A percentile compares a stretch with the other conserved stretches of the same genome.
phyloP scores from a whole-genome alignment of 2,113 vertebrate genomes.

The Phycodurus eques region DNA sequence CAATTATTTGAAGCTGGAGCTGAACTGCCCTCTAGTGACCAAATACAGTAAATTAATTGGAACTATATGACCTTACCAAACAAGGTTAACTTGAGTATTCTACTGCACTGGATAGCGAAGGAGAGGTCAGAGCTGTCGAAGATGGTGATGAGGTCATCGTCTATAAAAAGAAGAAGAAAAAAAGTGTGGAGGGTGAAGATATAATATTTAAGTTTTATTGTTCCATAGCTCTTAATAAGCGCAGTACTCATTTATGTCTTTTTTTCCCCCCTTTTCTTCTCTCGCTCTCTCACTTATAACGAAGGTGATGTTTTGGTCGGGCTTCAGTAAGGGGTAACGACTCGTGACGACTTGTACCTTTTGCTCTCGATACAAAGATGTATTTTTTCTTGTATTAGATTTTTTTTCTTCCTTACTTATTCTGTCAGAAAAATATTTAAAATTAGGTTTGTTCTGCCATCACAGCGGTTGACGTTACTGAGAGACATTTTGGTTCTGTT shows the following conservation, averaged over 20 bases:
- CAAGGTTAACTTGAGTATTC: conserved; percentile 96
- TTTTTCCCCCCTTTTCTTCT: no score
- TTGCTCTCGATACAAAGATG: no score
- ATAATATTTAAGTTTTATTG: no score
- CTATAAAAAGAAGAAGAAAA: conserved; percentile 64
- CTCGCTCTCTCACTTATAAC: no score
- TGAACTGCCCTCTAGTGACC: conserved; percentile 59
- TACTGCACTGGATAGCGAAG: conserved; percentile 98
- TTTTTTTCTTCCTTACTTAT: no score
- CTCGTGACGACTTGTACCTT: no score
- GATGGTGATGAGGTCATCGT: conserved; percentile 98
- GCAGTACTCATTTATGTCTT: no score
- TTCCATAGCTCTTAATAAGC: no score
- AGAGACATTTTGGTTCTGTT: background rate
- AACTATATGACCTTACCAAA: conserved; percentile 81
- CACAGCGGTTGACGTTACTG: no score
- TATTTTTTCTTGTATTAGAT: no score
- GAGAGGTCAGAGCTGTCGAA: conserved; percentile 99
- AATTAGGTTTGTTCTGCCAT: background rate
- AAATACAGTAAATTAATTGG: conserved; percentile 13
- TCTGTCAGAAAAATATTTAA: background rate
- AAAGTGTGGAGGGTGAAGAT: conserved; percentile 12
- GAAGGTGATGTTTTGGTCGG: no score
- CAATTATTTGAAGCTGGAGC: conserved; percentile 15
- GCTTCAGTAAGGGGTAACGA: no score